These are phyloP conservation scores for Atrina japonica DNA, from an alignment of 2,888 invertebrate species.

Conservation along the genomic window DNA sequence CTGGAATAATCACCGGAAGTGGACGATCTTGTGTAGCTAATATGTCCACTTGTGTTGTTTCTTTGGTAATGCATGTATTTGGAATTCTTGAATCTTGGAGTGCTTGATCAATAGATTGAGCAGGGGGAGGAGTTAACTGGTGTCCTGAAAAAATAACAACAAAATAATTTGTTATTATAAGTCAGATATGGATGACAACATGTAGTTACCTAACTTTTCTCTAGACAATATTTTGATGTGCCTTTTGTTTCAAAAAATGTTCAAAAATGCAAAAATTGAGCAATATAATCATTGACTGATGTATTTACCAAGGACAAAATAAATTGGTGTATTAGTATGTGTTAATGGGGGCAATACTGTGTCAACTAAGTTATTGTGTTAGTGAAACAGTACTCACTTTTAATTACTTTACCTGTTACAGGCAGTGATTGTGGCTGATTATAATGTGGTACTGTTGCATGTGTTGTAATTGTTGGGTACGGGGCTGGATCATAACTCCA, in stretches of 20 bases:
- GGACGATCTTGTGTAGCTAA: slow-evolving; percentile 51
- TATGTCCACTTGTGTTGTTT: slow-evolving; percentile 44
- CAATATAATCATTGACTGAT: too few relatives aligned
- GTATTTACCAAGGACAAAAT: too few relatives aligned
- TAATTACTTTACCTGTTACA: slow-evolving; percentile 42
- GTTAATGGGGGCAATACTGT: background rate
- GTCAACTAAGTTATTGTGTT: too few relatives aligned
- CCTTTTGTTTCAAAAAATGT: too few relatives aligned
- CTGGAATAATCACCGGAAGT: slow-evolving; percentile 61
- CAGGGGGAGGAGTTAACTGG: slow-evolving; percentile 51
- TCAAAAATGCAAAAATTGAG: too few relatives aligned
- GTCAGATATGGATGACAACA: too few relatives aligned
- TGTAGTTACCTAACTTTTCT: too few relatives aligned
- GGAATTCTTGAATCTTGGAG: slow-evolving; percentile 44
- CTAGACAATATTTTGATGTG: too few relatives aligned
- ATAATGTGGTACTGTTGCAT: slow-evolving; percentile 50
- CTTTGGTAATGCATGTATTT: slow-evolving; percentile 22
- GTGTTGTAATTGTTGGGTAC: slow-evolving; percentile 45
- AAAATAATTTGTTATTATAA: too few relatives aligned
- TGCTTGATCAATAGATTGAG: slow-evolving; percentile 41
- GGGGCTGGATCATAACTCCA: slow-evolving; percentile 63
- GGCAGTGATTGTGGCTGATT: slow-evolving; percentile 53
- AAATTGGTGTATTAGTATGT: slow-evolving; percentile 1
- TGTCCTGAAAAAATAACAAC: slow-evolving; percentile 44
- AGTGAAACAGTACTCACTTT: slow-evolving; percentile 5